Percentiles rank a stretch among this genome's conserved stretches.
phyloP scores from a whole-genome alignment of 2,113 vertebrate species.

The Cichladusa arquata region DNA sequence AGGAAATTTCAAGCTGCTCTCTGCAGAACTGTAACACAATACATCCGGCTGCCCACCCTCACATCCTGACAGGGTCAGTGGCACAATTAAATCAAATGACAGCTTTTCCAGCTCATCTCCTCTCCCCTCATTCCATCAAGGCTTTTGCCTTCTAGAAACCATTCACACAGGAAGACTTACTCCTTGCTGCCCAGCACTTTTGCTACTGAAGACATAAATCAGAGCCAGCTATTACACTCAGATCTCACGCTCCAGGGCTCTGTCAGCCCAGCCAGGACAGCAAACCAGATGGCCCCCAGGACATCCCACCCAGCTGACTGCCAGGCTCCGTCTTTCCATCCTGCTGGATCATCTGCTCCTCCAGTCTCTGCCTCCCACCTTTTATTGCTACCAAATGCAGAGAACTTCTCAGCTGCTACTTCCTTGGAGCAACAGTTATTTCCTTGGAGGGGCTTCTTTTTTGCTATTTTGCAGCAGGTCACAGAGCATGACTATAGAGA shows the following conservation, averaged over 20 bases:
- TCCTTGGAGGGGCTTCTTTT: not conserved
- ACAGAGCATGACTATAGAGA: not conserved
- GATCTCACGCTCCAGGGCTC: not conserved
- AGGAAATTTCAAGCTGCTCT: not conserved
- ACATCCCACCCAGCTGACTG: not conserved
- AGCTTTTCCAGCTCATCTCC: not conserved
- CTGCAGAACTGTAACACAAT: not conserved
- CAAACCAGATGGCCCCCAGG: not conserved
- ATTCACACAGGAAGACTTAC: not conserved
- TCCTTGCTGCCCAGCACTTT: not conserved
- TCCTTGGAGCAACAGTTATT: not conserved
- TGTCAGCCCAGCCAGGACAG: not conserved
- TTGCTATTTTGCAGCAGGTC: not conserved
- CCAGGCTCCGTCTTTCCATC: not conserved
- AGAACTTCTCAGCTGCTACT: not conserved
- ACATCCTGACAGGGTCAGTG: not conserved
- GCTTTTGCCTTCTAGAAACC: not conserved
- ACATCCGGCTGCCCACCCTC: not conserved
- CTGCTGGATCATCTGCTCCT: not conserved
- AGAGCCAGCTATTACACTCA: not conserved
- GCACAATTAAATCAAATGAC: not conserved
- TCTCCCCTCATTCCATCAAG: not conserved
- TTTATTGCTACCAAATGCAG: not conserved
- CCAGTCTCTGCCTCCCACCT: not conserved
- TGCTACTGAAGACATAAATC: not conserved